Evolutionary conservation across 2,113 vertebrate genomes (phyloP).

Genomic region (Tachysurus fulvidraco): DNA sequence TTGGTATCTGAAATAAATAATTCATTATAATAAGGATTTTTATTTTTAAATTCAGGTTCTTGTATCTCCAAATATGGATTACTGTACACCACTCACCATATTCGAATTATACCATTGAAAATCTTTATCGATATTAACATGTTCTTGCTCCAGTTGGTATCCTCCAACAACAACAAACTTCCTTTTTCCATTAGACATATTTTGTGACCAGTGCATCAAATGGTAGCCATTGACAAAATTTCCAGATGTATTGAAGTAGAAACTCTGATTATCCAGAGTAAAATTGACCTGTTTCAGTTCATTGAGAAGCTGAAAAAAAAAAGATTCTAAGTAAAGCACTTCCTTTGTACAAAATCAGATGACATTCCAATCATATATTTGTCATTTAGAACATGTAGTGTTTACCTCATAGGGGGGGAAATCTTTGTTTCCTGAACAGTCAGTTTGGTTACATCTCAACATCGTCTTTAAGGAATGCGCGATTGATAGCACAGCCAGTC

Average conservation of each 20-base stretch:
- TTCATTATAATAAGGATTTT: not conserved
- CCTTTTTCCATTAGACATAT: slow-evolving; percentile 13
- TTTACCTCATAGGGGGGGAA: slow-evolving; percentile 69
- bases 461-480: slow-evolving; percentile 63
- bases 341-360: not conserved
- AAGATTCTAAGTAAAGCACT: not conserved
- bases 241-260: slow-evolving; percentile 63
- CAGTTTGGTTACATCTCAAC: slow-evolving; percentile 61
- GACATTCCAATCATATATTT: not conserved
- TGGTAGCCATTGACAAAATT: slow-evolving; percentile 67
- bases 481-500: slow-evolving; percentile 59
- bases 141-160: slow-evolving; percentile 49
- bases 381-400: not conserved
- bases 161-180: slow-evolving; percentile 50
- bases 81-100: slow-evolving; percentile 48
- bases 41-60: not conserved
- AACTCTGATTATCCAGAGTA: slow-evolving; percentile 34
- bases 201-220: slow-evolving; percentile 58
- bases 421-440: slow-evolving; percentile 59
- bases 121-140: slow-evolving; percentile 21
- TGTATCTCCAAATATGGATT: not conserved
- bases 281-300: slow-evolving; percentile 63
- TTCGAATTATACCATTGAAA: slow-evolving; percentile 56
- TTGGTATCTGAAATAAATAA: slow-evolving; percentile 47
- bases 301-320: slow-evolving; percentile 63